Evolutionary conservation across 2,888 invertebrate genomes (phyloP).

Genomic region (Lasioglossum marginatum): DNA sequence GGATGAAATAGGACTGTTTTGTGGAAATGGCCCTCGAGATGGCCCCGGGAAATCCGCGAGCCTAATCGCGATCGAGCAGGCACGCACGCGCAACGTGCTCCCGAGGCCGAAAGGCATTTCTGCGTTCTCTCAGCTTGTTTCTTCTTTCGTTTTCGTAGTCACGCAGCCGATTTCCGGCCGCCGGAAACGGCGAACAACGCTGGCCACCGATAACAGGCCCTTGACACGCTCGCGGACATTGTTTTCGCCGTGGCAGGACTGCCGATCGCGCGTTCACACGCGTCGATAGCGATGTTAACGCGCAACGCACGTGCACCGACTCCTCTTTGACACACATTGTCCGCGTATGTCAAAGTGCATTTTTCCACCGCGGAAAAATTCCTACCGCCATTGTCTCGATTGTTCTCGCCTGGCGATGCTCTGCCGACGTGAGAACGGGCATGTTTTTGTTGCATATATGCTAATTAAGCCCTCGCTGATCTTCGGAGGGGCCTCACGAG

Average conservation of each 20-base stretch:
- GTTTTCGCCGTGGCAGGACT: constrained; percentile 6
- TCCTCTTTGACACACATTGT: constrained; percentile 5
- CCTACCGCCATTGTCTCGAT: constrained; percentile 17
- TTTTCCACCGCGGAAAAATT: constrained; percentile 19
- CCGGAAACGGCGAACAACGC: constrained; percentile 35
- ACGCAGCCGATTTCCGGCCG: constrained; percentile 49
- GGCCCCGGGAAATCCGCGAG: neutral
- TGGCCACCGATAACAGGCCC: constrained; percentile 6
- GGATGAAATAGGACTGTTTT: neutral
- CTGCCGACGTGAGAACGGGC: neutral
- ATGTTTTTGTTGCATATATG: neutral
- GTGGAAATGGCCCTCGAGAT: constrained; percentile 11
- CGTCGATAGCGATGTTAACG: constrained; percentile 7
- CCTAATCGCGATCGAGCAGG: constrained; percentile 32
- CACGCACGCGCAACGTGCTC: constrained; percentile 19
- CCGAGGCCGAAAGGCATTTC: neutral
- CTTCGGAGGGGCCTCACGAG: neutral
- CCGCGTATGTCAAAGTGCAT: neutral
- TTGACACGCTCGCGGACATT: constrained; percentile 5
- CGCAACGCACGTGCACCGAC: constrained; percentile 20
- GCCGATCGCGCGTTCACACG: constrained; percentile 12
- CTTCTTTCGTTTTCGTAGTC: constrained; percentile 7
- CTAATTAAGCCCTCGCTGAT: neutral
- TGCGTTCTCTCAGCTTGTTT: neutral
- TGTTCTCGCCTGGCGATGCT: neutral